Base-by-base conservation (phyloP, 2,113 vertebrate genomes). In the Porphyrio hochstetteri region DNA sequence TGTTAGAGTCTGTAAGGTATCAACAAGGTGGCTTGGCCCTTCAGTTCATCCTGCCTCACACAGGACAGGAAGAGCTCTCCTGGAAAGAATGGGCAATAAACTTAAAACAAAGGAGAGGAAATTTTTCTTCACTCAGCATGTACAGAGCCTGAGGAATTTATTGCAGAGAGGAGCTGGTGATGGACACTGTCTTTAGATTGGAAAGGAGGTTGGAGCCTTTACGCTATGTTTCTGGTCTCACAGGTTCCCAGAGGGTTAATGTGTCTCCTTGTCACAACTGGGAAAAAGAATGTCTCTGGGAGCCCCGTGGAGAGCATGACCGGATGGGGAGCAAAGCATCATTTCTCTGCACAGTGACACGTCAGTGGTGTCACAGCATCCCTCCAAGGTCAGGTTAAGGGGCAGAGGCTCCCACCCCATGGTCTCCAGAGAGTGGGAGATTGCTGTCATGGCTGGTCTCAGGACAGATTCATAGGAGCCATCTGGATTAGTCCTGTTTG, bases 281-380 rank as follows among this genome's bases (percentile, higher is more conserved):
- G 28, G 27, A 29, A 19, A 4, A 1, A 21, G 33, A 13, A 4
- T 5, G 13, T n/a, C 48, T 59, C 82, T 46, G 70, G 36, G 29
- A 64, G 31, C 33, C 69, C 16, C 28, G 27, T 0, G 9, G 44
- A 46, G 44, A 46, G 0, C 1, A 20, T 17, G 52, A 13, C 36
- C 2, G 7, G 31, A 31, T 24, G 23, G 21, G 65, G 36, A 55
- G 14, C 0, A 3, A 7, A 82, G 50, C n/a, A 19, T 16, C 82
- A 21, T 40, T 76, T 71, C 63, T 24, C 48, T 64, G 36, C 52
- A 52, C 42, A 24, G 53, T 6, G 48, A 35, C 0, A 4, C 2
- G 1, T 7, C 61, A 57, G 36, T 11, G 35, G 14, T 36, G 59
- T 44, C 76, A 82, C 63, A 36, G n/a, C 69, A 44, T 61, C 31